phyloP scores from a whole-genome alignment of 2,797 vertebrate genomes.

The Melanotaenia parkinsoni region DNA sequence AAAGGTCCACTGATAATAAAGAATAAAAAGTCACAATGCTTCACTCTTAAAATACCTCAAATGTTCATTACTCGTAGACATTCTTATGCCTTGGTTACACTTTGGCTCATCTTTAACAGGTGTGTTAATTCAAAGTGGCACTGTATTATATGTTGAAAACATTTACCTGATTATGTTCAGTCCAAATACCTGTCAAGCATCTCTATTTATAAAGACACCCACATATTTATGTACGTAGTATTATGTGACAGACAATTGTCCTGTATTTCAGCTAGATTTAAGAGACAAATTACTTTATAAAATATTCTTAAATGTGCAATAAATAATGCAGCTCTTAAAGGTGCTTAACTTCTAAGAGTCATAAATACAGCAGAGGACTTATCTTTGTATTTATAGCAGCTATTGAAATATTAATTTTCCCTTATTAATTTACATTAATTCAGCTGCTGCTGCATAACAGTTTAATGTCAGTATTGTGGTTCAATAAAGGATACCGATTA shows the following conservation, averaged over 20 bases:
- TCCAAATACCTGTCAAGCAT: conserved; percentile 33
- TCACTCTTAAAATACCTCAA: background rate
- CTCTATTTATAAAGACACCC: conserved; percentile 40
- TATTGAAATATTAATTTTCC: conserved; percentile 37
- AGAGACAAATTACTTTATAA: conserved; percentile 56
- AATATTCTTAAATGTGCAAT: conserved; percentile 52
- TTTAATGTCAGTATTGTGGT: conserved; percentile 30
- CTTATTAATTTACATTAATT: conserved; percentile 44
- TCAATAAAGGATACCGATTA: conserved; percentile 33
- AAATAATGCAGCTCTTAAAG: conserved; percentile 51
- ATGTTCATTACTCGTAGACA: background rate
- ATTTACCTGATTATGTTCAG: conserved; percentile 52
- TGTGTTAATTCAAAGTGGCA: conserved; percentile 11
- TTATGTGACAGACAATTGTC: conserved; percentile 25
- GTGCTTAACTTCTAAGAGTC: conserved; percentile 28
- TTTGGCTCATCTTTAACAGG: conserved; percentile 32
- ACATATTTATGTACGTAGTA: conserved; percentile 35
- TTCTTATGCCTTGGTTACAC: conserved; percentile 12
- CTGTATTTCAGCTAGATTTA: conserved; percentile 38
- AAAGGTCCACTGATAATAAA: background rate
- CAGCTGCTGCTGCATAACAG: conserved; percentile 28
- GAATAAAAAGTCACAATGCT: background rate
- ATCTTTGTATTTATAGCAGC: conserved; percentile 37
- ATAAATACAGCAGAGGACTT: conserved; percentile 47
- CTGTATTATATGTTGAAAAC: conserved; percentile 38